Conservation (phyloP, 2,888 invertebrate species). For the Leucania comma region DNA sequence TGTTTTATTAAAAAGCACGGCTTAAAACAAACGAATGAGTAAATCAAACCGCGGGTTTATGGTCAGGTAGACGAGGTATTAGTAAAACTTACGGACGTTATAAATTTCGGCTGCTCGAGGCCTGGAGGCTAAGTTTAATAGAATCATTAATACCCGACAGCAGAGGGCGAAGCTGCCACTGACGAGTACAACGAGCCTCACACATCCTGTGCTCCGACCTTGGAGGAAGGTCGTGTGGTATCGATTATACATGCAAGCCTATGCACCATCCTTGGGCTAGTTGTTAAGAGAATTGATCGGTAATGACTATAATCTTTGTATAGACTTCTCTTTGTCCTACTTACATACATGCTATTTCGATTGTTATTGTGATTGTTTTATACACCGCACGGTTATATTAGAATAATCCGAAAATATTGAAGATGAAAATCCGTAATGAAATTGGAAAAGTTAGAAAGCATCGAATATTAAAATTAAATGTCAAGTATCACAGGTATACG, state of each 20-base stretch:
- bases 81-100: constrained; percentile 65
- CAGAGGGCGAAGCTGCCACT: constrained; percentile 46
- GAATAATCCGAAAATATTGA: neutral
- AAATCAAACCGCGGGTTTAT: constrained; percentile 64
- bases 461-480: constrained; percentile 8
- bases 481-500: constrained; percentile 1
- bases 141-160: constrained; percentile 70
- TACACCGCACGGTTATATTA: neutral
- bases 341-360: constrained; percentile 9
- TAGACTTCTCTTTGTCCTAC: constrained; percentile 16
- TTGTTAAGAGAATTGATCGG: constrained; percentile 47
- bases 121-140: constrained; percentile 71
- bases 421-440: neutral
- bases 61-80: constrained; percentile 66
- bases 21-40: constrained; percentile 64
- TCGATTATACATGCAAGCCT: constrained; percentile 50
- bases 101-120: constrained; percentile 75
- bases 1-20: constrained; percentile 46
- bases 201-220: constrained; percentile 45
- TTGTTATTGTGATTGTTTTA: constrained; percentile 5
- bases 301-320: constrained; percentile 29
- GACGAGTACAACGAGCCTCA: constrained; percentile 43
- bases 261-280: constrained; percentile 53
- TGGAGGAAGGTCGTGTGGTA: constrained; percentile 49
- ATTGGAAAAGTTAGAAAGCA: neutral